Evolutionary conservation across 2,888 invertebrate genomes (phyloP), one percentile per base, ranked within the genome.

Genomic region (Sericinus montela): DNA sequence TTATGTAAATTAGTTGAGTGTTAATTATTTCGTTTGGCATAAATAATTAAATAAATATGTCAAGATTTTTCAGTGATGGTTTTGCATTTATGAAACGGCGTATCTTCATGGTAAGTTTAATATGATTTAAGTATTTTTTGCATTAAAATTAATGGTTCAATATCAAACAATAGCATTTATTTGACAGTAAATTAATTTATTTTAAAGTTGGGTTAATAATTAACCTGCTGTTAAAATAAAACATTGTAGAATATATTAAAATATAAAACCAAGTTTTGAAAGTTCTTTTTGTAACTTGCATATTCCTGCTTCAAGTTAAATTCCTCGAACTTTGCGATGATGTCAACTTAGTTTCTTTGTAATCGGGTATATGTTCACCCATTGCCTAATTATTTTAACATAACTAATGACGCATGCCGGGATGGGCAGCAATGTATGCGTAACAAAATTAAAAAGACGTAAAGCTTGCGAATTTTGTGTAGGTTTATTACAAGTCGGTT

Each of bases 61-160:
- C 63, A 63, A 61, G 65, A 52, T 47, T 70, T 48, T 43, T 75
- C 53, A 56, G 60, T 57, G 65, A 72, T 53, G 60, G 61, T 61
- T 72, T 63, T 56, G 73, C 72, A 51, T 69, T 65, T 69, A 50
- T 77, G 29, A 75, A 63, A 48, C 63, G 67, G 55, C 79, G 80
- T 45, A 60, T 74, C 60, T 78, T 75, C 74, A 67, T 79, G 80
- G 84, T 84, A 66, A 80, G 84, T 68, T 42, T 35, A 14, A n/a
- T n/a, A n/a, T n/a, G n/a, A n/a, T n/a, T n/a, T n/a, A n/a, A n/a
- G n/a, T n/a, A 13, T 39, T 1, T 32, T 40, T 39, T 37, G 11
- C 11, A 29, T 16, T 28, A 28, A 19, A 19, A 19, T 19, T 3
- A 19, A 19, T 19, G 5, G 19, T 19, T 19, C 5, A n/a, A n/a